Conservation (phyloP, 2,888 invertebrate genomes). For the Actias luna region DNA sequence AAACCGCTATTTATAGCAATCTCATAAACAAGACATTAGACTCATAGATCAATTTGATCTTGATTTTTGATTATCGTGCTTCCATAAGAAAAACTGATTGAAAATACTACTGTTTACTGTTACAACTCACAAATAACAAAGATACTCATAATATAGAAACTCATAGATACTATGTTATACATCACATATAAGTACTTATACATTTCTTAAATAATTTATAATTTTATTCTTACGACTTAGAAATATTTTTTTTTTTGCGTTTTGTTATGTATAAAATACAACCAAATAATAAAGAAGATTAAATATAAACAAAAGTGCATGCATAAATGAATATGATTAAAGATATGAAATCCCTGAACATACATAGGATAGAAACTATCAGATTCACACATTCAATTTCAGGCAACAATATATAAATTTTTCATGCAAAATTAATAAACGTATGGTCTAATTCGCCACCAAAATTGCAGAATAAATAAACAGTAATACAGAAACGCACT, state of each 20-base stretch:
- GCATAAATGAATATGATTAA: neutral
- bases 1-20: conserved; percentile 77
- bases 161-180: too few species aligned
- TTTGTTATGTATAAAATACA: too few species aligned
- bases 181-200: too few species aligned
- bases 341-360: too few species aligned
- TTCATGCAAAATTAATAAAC: too few species aligned
- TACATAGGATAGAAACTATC: too few species aligned
- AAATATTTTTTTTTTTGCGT: too few species aligned
- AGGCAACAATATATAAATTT: too few species aligned
- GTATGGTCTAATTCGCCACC: too few species aligned
- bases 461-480: neutral
- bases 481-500: too few species aligned
- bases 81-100: conserved; percentile 13
- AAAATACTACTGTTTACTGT: neutral
- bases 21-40: conserved; percentile 62
- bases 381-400: neutral
- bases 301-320: neutral
- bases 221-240: too few species aligned
- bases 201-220: too few species aligned
- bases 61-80: conserved; percentile 15
- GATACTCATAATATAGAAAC: neutral
- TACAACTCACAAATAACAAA: neutral
- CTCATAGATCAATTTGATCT: conserved; percentile 36
- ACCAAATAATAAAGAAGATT: neutral